Evolutionary conservation across 2,888 invertebrate species (phyloP), one percentile per base, ranked within the genome.

Genomic region (Drosophila prostipennis): DNA sequence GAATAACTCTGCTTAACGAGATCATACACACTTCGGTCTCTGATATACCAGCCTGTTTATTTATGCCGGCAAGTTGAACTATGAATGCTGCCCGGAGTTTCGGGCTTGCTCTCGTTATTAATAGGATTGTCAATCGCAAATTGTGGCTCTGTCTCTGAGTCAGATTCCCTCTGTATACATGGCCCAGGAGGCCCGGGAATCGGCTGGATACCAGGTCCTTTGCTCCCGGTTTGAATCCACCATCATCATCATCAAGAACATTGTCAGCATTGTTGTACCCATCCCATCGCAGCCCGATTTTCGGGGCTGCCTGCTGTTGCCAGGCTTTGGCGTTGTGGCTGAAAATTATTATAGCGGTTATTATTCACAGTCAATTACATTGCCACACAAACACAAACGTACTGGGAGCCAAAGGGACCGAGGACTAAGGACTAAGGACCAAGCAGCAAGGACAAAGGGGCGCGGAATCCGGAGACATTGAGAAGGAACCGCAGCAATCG

Each of bases 271-370:
- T 60, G 77, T 63, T 61, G 64, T 51, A 37, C 36, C 36, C 42
- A 10, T 65, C 36, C 29, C 42, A 10, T 19, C 13, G 19, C 42
- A 37, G 59, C 48, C 72, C 53, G 63, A 48, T 51, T 60, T 68
- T 71, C n/a, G 67, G 54, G 37, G 48, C n/a, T n/a, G n/a, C 52
- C 51, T 52, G 70, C 70, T 52, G 60, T 60, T 57, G 64, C 74
- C 56, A 52, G 61, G 49, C 65, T 78, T 63, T 73, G 78, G 60
- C 70, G 70, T 64, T 78, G 78, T 74, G 78, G 76, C 84, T 81
- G 89, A 81, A 89, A 87, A 85, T 89, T 89, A 89, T 87, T 85
- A 85, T 89, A 76, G 89, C 84, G 88, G 84, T 87, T 89, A 85
- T 85, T 85, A 89, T 89, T 85, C 82, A 89, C 84, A 85, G 88